Evolutionary conservation across 2,888 invertebrate genomes (phyloP).

Genomic region (Sinodicranocentrus sp.): DNA sequence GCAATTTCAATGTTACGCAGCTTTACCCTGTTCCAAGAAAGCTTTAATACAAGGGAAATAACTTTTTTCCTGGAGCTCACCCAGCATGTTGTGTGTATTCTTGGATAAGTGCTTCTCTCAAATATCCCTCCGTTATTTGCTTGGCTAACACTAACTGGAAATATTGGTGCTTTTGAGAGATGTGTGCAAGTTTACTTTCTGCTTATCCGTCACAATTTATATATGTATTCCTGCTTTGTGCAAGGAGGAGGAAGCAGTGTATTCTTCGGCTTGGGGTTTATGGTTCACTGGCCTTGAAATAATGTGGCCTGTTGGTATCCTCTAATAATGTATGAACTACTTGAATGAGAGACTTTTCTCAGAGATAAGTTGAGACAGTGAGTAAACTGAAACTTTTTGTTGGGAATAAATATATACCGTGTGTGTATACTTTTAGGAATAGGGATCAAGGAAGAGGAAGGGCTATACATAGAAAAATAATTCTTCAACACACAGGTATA

Average conservation of each 20-base stretch:
- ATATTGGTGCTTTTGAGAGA: constrained; percentile 1
- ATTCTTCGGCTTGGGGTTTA: constrained; percentile 51
- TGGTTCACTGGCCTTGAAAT: constrained; percentile 50
- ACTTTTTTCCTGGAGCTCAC: too few species aligned
- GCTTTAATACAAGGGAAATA: too few species aligned
- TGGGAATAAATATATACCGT: not conserved
- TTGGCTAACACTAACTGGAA: constrained; percentile 15
- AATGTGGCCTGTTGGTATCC: constrained; percentile 45
- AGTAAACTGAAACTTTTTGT: constrained; percentile 6
- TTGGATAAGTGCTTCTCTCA: not conserved
- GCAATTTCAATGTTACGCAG: too few species aligned
- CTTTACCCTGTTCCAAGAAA: too few species aligned
- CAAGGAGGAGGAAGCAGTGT: not conserved
- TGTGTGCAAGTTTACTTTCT: not conserved
- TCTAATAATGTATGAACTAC: constrained; percentile 14
- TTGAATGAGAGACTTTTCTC: constrained; percentile 6
- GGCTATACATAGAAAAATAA: too few species aligned
- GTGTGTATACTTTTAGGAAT: too few species aligned
- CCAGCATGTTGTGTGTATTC: too few species aligned
- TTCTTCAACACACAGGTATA: not conserved
- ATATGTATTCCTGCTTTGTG: not conserved
- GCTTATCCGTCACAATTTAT: not conserved
- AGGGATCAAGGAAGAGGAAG: too few species aligned
- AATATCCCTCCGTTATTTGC: constrained; percentile 32
- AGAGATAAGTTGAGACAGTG: constrained; percentile 10